Evolutionary conservation across 2,797 vertebrate species (phyloP).

Genomic region (Rhadinocentrus ornatus): DNA sequence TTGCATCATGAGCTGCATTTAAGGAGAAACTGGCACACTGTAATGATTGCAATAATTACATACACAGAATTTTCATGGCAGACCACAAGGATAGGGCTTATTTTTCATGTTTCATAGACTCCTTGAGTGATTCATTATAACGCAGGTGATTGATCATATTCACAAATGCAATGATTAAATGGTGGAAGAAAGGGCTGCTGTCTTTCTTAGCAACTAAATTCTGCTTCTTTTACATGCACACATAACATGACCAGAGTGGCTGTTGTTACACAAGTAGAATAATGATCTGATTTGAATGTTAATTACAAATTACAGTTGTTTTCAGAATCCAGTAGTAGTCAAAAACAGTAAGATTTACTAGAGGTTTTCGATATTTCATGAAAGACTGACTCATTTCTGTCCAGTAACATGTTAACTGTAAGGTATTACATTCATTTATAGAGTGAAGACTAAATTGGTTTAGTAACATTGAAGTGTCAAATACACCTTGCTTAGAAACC

Average conservation of each 20-base stretch:
- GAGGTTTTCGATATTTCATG: conserved; percentile 10
- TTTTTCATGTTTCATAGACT: conserved; percentile 16
- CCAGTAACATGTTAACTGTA: conserved; percentile 14
- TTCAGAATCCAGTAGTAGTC: conserved; percentile 11
- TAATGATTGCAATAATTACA: conserved; percentile 51
- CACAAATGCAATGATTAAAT: conserved; percentile 57
- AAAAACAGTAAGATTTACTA: conserved; percentile 24
- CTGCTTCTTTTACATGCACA: conserved; percentile 18
- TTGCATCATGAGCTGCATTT: conserved; percentile 1
- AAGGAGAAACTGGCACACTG: conserved; percentile 16
- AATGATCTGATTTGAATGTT: conserved; percentile 50
- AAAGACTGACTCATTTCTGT: conserved; percentile 12
- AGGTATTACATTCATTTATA: conserved; percentile 10
- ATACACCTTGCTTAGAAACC: not conserved
- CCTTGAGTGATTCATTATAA: conserved; percentile 24
- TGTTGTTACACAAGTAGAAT: conserved; percentile 43
- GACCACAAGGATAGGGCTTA: conserved; percentile 4
- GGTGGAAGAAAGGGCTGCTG: conserved; percentile 16
- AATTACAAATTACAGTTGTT: conserved; percentile 30
- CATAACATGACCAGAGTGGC: conserved; percentile 35
- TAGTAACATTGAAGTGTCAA: conserved; percentile 29
- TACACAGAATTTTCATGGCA: conserved; percentile 28
- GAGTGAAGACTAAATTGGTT: too few relatives aligned
- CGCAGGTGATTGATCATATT: conserved; percentile 45
- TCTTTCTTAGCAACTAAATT: conserved; percentile 20